These are phyloP conservation scores for Drosophila maculinotata DNA, from an alignment of 2,888 invertebrate genomes.

Conservation along the genomic window DNA sequence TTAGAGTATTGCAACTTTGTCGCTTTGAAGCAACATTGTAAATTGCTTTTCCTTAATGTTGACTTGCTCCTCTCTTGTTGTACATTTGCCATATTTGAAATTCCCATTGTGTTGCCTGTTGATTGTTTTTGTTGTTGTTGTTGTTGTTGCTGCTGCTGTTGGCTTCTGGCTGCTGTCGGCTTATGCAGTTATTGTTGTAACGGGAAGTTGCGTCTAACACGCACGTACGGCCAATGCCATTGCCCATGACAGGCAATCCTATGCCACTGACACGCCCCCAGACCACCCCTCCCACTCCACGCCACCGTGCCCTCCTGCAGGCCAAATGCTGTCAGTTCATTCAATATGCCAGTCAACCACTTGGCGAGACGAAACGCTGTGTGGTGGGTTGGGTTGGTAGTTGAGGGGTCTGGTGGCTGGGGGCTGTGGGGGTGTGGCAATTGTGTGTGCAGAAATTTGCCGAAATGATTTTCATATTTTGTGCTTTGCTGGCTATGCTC, in stretches of 20 bases:
- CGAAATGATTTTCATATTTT: conserved; percentile 76
- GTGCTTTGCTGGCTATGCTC: conserved; percentile 50
- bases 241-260: conserved; percentile 55
- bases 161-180: conserved; percentile 9
- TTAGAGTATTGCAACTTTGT: conserved; percentile 7
- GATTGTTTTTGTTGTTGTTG: conserved; percentile 24
- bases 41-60: conserved; percentile 46
- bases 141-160: conserved; percentile 17
- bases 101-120: conserved; percentile 68
- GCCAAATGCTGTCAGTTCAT: conserved; percentile 45
- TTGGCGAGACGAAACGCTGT: conserved; percentile 45
- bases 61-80: conserved; percentile 27
- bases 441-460: conserved; percentile 47
- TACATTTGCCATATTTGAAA: conserved; percentile 69
- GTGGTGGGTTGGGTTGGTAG: conserved; percentile 3
- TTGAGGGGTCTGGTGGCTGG: not conserved
- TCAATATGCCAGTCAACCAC: conserved; percentile 74
- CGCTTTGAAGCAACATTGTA: conserved; percentile 11
- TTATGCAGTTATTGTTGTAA: conserved; percentile 52
- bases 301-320: no score
- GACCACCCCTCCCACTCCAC: not conserved
- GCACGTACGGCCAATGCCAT: conserved; percentile 65
- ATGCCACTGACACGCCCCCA: conserved; percentile 37
- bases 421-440: not conserved
- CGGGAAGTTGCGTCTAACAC: conserved; percentile 76